Percentiles rank a stretch among this genome's conserved stretches.
These are phyloP conservation scores for cattle (Bos taurus) DNA, from an alignment of 2,113 vertebrate species.

Conservation along the genomic window DNA sequence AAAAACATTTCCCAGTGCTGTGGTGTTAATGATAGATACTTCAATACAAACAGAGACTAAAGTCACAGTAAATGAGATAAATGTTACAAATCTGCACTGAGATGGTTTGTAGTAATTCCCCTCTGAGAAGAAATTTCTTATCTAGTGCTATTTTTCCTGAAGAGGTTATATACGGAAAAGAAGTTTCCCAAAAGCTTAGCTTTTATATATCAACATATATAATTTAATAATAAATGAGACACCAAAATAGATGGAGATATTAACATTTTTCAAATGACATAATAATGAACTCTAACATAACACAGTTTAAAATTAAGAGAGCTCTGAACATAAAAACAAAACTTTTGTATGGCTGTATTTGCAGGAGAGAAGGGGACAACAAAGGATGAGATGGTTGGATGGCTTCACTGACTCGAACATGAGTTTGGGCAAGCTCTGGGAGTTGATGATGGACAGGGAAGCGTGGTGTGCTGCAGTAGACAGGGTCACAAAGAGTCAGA, in stretches of 20 bases:
- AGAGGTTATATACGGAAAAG: neutral
- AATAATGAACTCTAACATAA: neutral
- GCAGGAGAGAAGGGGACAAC: neutral
- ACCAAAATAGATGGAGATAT: neutral
- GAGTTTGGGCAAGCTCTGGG: neutral
- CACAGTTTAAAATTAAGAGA: neutral
- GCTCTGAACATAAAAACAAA: neutral
- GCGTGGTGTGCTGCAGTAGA: neutral
- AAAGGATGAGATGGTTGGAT: neutral
- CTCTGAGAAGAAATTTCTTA: neutral
- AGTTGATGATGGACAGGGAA: neutral
- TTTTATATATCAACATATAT: conserved; percentile 17
- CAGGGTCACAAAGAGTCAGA: neutral
- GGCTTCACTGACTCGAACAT: neutral
- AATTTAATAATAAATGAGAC: conserved; percentile 12
- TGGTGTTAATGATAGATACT: neutral
- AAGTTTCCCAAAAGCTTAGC: neutral
- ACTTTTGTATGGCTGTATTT: neutral
- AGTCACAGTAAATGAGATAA: conserved; percentile 8
- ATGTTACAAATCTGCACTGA: neutral
- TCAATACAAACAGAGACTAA: conserved; percentile 21
- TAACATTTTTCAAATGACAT: neutral
- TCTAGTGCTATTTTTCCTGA: neutral
- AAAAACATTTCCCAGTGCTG: neutral
- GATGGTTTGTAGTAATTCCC: neutral